phyloP scores from a whole-genome alignment of 2,888 invertebrate genomes.

The Pheosia gnoma region DNA sequence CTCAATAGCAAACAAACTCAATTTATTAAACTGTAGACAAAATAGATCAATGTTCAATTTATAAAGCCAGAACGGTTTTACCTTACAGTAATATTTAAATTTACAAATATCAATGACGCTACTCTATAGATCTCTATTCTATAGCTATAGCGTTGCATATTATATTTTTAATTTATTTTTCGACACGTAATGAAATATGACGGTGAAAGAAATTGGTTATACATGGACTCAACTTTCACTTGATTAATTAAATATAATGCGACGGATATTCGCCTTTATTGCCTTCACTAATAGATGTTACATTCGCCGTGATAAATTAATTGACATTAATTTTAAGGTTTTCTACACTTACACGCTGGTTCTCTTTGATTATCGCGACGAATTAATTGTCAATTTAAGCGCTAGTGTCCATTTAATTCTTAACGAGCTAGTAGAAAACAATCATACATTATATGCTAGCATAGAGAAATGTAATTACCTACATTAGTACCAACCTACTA shows the following conservation, averaged over 20 bases:
- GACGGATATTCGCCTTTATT: background rate
- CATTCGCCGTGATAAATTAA: background rate
- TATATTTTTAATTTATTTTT: background rate
- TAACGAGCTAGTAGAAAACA: background rate
- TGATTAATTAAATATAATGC: background rate
- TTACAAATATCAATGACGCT: no score
- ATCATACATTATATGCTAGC: background rate
- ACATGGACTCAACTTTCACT: constrained; percentile 2
- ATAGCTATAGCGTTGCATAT: no score
- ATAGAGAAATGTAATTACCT: no score
- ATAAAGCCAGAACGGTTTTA: no score
- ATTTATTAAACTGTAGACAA: no score
- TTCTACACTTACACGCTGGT: background rate
- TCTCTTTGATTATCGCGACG: background rate
- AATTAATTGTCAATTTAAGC: background rate
- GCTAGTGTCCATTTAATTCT: background rate
- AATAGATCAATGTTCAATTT: no score
- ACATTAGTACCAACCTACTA: no score
- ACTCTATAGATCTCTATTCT: no score
- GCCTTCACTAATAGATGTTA: background rate
- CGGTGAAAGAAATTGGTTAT: constrained; percentile 2
- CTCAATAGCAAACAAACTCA: no score
- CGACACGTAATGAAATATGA: background rate
- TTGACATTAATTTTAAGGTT: background rate
- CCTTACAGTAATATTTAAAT: no score